Base-by-base conservation (phyloP, 2,797 vertebrate genomes). In the Coreius guichenoti region DNA sequence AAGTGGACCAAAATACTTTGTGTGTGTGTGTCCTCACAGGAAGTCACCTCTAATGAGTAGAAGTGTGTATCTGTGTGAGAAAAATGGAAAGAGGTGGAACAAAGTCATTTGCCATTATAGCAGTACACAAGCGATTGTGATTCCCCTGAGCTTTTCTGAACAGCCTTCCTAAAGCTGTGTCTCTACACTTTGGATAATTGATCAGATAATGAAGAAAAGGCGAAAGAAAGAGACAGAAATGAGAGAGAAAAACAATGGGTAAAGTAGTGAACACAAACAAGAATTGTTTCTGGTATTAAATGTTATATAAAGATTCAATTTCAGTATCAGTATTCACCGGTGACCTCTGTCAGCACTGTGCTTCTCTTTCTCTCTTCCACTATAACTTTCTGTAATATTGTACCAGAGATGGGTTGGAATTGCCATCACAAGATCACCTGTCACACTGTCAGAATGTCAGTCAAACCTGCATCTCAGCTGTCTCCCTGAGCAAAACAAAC, bases 261-360 rank as follows among this genome's bases (percentile, higher is more conserved):
- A 61, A 67, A 49, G 21, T 31, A 51, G 1, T 12, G 17, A 49
- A 63, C 43, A 43, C 16, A 69, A 54, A 63, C 29, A 43, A 80
- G 17, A 80, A 49, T 81, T 4, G 19, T 67, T 80, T 86, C 56
- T 67, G 17, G 68, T 54, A 61, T 85, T 49, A 81, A 73, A 65
- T 67, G 78, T 56, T 80, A 67, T 81, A 81, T 86, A 80, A 81
- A 73, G 70, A 81, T 81, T 86, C n/a, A 17, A 39, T 72, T 86
- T 26, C 43, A 39, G 68, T 70, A 29, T 39, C 49, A 21, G 67
- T 54, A 26, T 36, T 36, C 74, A n/a, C 1, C 21, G 3, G 51
- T 43, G 75, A 26, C 36, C 43, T 56, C 58, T 63, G 58, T 65
- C 58, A 79, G 58, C 11, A 12, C 31, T 58, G 80, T 70, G 67